phyloP scores from a whole-genome alignment of 2,797 vertebrate species.

The Enteromius anoplus region DNA sequence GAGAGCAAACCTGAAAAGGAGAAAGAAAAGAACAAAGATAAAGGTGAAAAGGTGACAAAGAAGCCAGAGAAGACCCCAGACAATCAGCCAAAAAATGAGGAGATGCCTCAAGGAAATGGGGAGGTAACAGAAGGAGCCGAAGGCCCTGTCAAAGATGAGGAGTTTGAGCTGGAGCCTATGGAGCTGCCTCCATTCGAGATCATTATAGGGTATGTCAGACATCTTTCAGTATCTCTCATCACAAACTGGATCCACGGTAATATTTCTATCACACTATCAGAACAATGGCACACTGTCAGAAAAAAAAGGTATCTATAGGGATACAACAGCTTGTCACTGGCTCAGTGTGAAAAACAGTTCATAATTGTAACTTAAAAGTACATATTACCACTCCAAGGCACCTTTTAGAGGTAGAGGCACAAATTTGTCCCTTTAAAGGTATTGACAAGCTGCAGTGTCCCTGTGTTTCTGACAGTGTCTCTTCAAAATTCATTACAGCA shows the following conservation, averaged over 20 bases:
- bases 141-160: slow-evolving; percentile 72
- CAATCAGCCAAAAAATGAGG: slow-evolving; percentile 60
- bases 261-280: background rate
- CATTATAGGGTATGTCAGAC: slow-evolving; percentile 86
- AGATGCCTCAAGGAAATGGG: slow-evolving; percentile 56
- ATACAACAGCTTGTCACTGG: background rate
- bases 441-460: background rate
- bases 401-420: background rate
- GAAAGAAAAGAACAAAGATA: slow-evolving; percentile 60
- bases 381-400: background rate
- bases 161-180: slow-evolving; percentile 82
- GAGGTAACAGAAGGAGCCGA: slow-evolving; percentile 51
- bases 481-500: background rate
- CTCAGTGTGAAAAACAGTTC: background rate
- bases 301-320: background rate
- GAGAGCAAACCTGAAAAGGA: slow-evolving; percentile 60
- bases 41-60: slow-evolving; percentile 60
- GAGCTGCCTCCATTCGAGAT: slow-evolving; percentile 95
- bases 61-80: slow-evolving; percentile 59
- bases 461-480: background rate
- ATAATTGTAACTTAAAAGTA: background rate
- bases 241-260: background rate
- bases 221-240: slow-evolving; percentile 6
- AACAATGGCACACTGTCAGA: background rate
- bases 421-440: background rate